phyloP scores from a whole-genome alignment of 2,888 invertebrate genomes.

The Eubasilissa splendida region DNA sequence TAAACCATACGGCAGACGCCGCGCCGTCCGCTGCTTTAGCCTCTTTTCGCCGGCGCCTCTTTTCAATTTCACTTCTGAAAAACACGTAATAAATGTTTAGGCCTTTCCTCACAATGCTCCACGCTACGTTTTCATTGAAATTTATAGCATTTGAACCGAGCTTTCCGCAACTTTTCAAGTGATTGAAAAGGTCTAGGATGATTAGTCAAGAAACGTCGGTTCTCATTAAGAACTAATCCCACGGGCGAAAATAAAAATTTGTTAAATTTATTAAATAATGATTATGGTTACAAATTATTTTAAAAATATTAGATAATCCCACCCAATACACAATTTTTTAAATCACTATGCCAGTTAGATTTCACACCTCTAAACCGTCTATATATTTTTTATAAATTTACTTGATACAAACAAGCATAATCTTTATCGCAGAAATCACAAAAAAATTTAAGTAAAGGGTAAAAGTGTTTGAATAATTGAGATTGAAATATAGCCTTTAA shows the following conservation, averaged over 20 bases:
- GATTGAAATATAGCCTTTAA: too few relatives aligned
- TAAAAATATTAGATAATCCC: too few relatives aligned
- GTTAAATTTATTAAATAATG: too few relatives aligned
- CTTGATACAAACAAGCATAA: too few relatives aligned
- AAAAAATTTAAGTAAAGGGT: too few relatives aligned
- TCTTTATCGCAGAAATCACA: too few relatives aligned
- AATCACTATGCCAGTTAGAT: too few relatives aligned
- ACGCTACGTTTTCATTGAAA: slow-evolving; percentile 4
- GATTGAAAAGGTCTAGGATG: background rate
- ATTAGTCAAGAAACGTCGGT: background rate
- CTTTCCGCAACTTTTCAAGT: background rate
- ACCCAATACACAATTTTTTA: too few relatives aligned
- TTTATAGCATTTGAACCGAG: slow-evolving; percentile 13
- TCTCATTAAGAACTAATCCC: slow-evolving; percentile 1
- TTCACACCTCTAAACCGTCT: too few relatives aligned
- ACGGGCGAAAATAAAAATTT: background rate
- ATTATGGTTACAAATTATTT: too few relatives aligned
- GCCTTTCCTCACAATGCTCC: slow-evolving; percentile 7
- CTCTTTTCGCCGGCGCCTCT: background rate
- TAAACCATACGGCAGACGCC: slow-evolving; percentile 2
- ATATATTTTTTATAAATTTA: too few relatives aligned
- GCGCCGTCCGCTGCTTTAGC: slow-evolving; percentile 5
- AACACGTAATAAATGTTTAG: slow-evolving; percentile 9
- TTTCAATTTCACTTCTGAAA: slow-evolving; percentile 4
- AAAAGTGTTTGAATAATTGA: too few relatives aligned